A percentile compares a stretch with the other conserved stretches of the same genome.
phyloP scores from a whole-genome alignment of 1,140 invertebrate genomes.

The Scaptomyza graminum region DNA sequence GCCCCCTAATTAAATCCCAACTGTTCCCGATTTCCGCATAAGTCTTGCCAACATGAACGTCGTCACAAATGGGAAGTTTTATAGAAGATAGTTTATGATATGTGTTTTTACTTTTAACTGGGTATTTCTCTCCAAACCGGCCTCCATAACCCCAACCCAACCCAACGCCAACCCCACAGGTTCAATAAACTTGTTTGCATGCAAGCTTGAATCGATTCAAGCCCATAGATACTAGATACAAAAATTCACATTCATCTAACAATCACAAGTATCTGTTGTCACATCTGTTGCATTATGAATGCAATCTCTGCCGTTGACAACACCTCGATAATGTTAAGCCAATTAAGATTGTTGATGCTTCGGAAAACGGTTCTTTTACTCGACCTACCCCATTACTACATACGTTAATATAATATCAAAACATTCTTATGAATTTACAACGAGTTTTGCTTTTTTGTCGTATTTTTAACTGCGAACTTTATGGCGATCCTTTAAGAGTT shows the following conservation, averaged over 20 bases:
- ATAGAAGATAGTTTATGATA: no score
- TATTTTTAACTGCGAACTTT: no score
- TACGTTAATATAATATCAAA: no score
- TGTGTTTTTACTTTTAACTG: neutral
- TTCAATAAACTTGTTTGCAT: conserved; percentile 75
- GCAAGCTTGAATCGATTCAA: conserved; percentile 14
- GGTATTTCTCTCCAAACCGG: conserved; percentile 15
- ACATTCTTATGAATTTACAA: no score
- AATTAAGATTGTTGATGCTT: neutral
- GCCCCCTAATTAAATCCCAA: neutral
- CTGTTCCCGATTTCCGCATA: conserved; percentile 21
- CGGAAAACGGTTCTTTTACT: neutral
- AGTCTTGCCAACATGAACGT: neutral
- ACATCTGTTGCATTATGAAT: conserved; percentile 7
- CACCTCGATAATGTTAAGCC: neutral
- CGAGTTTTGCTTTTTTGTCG: no score
- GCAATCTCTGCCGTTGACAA: neutral
- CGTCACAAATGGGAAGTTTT: neutral
- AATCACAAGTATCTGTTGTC: conserved; percentile 14
- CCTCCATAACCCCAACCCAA: conserved; percentile 24
- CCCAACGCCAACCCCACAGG: conserved; percentile 58
- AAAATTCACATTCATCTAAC: neutral
- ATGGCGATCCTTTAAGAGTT: no score
- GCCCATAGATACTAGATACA: conserved; percentile 1
- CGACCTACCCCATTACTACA: conserved; percentile 1